Evolutionary conservation across 2,888 invertebrate genomes (phyloP), one percentile per base, ranked within the genome.

Genomic region (Apoderus coryli): DNA sequence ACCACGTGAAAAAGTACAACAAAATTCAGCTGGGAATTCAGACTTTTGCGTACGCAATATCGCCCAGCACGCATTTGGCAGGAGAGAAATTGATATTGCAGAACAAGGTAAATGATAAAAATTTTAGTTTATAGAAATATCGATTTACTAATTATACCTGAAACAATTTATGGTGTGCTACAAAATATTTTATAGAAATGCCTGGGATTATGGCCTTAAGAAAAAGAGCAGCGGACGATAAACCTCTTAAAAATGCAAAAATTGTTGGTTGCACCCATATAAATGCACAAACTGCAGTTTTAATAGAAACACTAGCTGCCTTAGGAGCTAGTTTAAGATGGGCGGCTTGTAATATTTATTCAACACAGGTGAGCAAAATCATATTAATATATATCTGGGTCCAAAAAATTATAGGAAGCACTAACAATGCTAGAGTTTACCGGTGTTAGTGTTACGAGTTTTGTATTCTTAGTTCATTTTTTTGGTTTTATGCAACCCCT

Each of bases 271-370:
- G 95, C 59, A 95, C 93, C 28, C 96, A 96, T 61, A 92, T 96
- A 49, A 96, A 93, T 59, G 95, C 95, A 23, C 96, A 96, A 61
- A 95, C 93, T 1, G 96, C 95, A 4, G 95, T 92, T 22, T 63
- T 92, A 33, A 82, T 92, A 39, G 90, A 92, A 57, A 90, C 92
- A 0, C 61, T 92, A 22, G 75, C 76, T 0, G 81, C 84, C 31
- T 63, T 92, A 11, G 92, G 92, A 1, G 92, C 92, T 3, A 79
- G 82, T 47, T 78, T 95, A 3, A 76, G 92, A 54, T 93, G 93
- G 93, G 84, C 92, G 0, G 92, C 93, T 2, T 95, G 95, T 59
- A 95, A 95, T 59, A 95, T 95, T 48, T 95, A 92, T 62, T 95
- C 93, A 32, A 95, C 95, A 9, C 93, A 80, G 67, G 76, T 76